phyloP scores from a whole-genome alignment of 2,797 vertebrate genomes.

The Microctenopoma steveboyesi region DNA sequence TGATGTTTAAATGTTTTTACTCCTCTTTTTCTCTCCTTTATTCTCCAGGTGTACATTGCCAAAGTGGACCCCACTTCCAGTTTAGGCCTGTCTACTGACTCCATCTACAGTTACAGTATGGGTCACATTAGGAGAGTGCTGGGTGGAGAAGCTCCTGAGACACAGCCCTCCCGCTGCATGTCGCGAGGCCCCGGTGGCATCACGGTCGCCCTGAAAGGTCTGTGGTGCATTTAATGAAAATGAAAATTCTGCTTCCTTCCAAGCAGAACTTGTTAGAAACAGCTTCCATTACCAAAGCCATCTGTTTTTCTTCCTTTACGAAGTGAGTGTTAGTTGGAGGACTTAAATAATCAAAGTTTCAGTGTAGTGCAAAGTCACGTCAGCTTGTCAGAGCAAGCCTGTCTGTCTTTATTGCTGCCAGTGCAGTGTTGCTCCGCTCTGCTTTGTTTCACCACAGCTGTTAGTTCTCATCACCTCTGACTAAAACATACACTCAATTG shows the following conservation, averaged over 20 bases:
- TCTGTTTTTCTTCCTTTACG: too few relatives aligned
- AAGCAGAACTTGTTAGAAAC: neutral
- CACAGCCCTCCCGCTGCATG: constrained; percentile 88
- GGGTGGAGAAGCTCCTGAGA: constrained; percentile 89
- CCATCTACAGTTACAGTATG: constrained; percentile 93
- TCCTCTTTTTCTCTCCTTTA: constrained; percentile 26
- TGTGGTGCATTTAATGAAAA: constrained; percentile 26
- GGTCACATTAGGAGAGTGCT: constrained; percentile 91
- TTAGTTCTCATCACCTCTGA: neutral
- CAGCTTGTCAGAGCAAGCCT: neutral
- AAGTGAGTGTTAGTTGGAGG: too few relatives aligned
- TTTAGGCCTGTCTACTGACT: constrained; percentile 92
- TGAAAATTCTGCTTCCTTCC: neutral
- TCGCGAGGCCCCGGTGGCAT: constrained; percentile 86
- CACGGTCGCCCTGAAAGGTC: constrained; percentile 93
- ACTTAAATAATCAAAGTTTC: too few relatives aligned
- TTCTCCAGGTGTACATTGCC: constrained; percentile 89
- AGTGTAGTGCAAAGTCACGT: too few relatives aligned
- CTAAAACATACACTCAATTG: constrained; percentile 14
- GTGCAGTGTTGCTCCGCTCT: too few relatives aligned
- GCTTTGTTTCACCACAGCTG: neutral
- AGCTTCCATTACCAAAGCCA: neutral
- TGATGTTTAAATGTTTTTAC: neutral
- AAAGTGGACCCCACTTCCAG: constrained; percentile 95
- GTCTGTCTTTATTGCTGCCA: constrained; percentile 10